Evolutionary conservation across 2,113 vertebrate species (phyloP), one percentile per base, ranked within the genome.

Genomic region (Nibea albiflora): DNA sequence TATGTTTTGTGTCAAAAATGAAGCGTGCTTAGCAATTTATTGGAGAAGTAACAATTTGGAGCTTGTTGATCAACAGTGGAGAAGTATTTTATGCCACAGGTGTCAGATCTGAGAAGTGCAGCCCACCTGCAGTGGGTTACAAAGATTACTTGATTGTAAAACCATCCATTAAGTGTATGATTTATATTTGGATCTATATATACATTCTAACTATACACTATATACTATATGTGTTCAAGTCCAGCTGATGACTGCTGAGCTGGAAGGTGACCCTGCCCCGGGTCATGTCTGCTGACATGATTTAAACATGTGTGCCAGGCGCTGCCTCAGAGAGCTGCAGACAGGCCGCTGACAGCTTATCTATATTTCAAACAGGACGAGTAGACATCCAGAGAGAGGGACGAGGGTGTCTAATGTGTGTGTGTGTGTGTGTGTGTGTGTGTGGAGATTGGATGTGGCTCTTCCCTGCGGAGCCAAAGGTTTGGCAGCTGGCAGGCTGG

Each of bases 301-400:
- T 88, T 92, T 92, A 89, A 90, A 88, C 84, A 91, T 90, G 82
- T 24, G 15, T 62, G 89, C 74, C 80, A 65, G 65, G 60, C 39
- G 39, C 80, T 46, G n/a, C 78, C 67, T 78, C 70, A 47, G 82
- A 92, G 68, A 75, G 69, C 68, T 74, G 72, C 44, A 87, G 85
- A 88, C 72, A 49, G 19, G 28, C 71, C 2, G 54, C 85, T 90
- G 91, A 93, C 88, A 91, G 90, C 85, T 93, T 80, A 89, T 93
- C 80, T 88, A 89, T 93, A 90, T 92, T 93, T 91, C 87, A 92
- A 85, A 89, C 61, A 10, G 81, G 67, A 80, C 4, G 60, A 68
- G 72, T 60, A 81, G 85, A 85, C 72, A 58, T 73, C 64, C 61
- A 19, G 56, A 53, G 46, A 53, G 73, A 46, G 76, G 50, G 75